Conservation (phyloP, 1,140 invertebrate species). For the Calosoma granatense region DNA sequence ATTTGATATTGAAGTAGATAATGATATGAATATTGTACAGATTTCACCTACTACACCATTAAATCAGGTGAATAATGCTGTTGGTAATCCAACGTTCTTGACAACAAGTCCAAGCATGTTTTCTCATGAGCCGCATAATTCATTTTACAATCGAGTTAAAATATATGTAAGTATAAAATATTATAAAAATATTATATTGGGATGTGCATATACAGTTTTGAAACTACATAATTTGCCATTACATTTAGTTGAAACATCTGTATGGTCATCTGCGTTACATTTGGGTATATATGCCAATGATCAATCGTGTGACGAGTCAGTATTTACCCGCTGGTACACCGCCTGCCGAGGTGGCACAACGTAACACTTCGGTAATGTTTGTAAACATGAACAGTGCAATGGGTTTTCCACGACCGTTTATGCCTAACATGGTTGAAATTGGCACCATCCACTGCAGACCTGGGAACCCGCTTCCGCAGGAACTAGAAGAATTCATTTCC, state of each 20-base stretch:
- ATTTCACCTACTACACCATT: not conserved
- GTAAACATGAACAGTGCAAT: constrained; percentile 31
- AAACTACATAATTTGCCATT: not conserved
- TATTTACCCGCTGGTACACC: not conserved
- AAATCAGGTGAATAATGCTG: not conserved
- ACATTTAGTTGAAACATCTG: not conserved
- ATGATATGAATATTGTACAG: not conserved
- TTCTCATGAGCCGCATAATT: not conserved
- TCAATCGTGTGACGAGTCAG: not conserved
- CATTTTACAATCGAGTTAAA: not conserved
- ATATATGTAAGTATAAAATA: not conserved
- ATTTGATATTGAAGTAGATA: not conserved
- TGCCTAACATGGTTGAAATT: constrained; percentile 71
- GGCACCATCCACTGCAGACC: constrained; percentile 73
- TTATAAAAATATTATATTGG: not conserved
- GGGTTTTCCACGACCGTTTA: constrained; percentile 57
- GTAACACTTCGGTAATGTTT: not conserved
- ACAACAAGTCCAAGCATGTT: not conserved
- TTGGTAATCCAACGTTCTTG: not conserved
- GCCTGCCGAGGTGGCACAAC: not conserved
- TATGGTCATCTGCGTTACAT: not conserved
- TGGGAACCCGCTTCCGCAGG: constrained; percentile 47
- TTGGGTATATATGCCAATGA: not conserved
- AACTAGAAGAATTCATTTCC: constrained; percentile 56
- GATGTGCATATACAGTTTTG: not conserved